Percentiles rank a stretch among this genome's conserved stretches.
These are phyloP conservation scores for Dione juno DNA, from an alignment of 2,888 invertebrate species.

Conservation along the genomic window DNA sequence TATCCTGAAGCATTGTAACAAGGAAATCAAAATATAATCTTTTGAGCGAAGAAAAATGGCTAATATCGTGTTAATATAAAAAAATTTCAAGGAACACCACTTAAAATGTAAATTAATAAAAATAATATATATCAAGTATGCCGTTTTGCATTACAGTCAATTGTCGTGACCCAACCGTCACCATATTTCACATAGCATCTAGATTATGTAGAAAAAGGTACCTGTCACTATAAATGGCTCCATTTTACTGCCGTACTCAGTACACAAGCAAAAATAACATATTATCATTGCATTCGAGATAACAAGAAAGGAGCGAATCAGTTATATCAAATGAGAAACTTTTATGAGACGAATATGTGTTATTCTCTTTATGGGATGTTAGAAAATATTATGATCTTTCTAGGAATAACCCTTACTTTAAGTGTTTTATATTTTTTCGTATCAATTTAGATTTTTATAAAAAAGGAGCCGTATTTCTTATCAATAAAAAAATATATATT, in stretches of 20 bases:
- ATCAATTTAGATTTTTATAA: not conserved
- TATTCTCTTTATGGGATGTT: constrained; percentile 7
- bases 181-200: constrained; percentile 53
- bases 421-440: not conserved
- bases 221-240: constrained; percentile 56
- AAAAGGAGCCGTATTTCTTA: too few species aligned
- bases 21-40: too few species aligned
- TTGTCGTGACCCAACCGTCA: constrained; percentile 51
- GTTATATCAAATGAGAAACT: constrained; percentile 21
- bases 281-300: constrained; percentile 54
- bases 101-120: not conserved
- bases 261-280: constrained; percentile 57
- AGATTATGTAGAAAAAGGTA: constrained; percentile 54
- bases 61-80: too few species aligned
- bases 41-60: too few species aligned
- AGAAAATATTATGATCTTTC: not conserved
- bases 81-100: too few species aligned
- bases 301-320: constrained; percentile 46
- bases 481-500: too few species aligned
- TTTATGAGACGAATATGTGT: constrained; percentile 26
- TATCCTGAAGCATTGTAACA: too few species aligned
- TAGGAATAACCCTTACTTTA: not conserved
- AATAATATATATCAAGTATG: not conserved
- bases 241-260: constrained; percentile 58
- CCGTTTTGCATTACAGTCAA: constrained; percentile 5